Percentiles rank a stretch among this genome's conserved stretches.
phyloP scores from a whole-genome alignment of 1,140 invertebrate species.

The Pseudomyrmex sp. region DNA sequence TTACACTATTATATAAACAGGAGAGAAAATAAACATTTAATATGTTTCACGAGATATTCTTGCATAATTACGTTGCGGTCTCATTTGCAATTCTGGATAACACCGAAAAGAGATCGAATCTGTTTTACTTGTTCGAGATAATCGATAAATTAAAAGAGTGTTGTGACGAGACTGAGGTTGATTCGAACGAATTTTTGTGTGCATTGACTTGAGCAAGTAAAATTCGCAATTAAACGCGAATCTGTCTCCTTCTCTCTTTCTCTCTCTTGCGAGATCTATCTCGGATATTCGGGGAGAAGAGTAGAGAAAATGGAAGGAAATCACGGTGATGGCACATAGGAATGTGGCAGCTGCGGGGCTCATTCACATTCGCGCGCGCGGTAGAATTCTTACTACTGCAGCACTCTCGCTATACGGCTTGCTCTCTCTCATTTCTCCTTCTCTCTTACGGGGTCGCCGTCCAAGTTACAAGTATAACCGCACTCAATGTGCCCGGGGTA shows the following conservation, averaged over 20 bases:
- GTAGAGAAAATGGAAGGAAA: conserved; percentile 77
- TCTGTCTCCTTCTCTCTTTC: too few species aligned
- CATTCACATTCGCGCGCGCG: conserved; percentile 82
- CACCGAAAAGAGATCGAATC: too few species aligned
- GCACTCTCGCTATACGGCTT: conserved; percentile 47
- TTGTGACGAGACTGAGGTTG: not conserved
- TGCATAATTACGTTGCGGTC: not conserved
- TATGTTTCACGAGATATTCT: not conserved
- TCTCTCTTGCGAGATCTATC: conserved; percentile 24
- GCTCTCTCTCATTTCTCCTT: conserved; percentile 32
- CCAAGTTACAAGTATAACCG: conserved; percentile 81
- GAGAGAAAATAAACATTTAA: not conserved
- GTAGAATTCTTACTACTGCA: conserved; percentile 83
- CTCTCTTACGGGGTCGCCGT: conserved; percentile 76
- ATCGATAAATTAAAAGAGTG: conserved; percentile 33
- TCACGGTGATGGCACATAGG: conserved; percentile 80
- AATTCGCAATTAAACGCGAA: conserved; percentile 14
- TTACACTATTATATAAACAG: not conserved
- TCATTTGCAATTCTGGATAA: conserved; percentile 13
- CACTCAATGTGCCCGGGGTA: conserved; percentile 74
- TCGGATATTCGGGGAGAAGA: conserved; percentile 69
- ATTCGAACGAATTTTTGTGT: conserved; percentile 15
- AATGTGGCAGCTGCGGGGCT: conserved; percentile 83
- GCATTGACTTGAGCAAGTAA: not conserved
- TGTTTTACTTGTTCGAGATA: not conserved